Evolutionary conservation across 2,113 vertebrate genomes (phyloP).

Genomic region (Lipophrys pholis): DNA sequence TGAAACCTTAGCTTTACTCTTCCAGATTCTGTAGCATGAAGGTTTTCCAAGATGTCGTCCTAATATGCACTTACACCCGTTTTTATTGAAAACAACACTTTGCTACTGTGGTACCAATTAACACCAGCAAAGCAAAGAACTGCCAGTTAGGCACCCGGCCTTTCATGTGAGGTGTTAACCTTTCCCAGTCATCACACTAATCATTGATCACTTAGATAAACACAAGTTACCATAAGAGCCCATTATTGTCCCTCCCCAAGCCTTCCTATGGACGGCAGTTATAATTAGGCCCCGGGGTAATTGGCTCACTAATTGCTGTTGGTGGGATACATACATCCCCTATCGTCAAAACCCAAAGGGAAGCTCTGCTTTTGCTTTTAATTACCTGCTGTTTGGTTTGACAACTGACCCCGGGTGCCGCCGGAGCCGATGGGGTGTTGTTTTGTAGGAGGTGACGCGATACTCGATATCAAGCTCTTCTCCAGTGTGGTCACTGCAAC

Average conservation of each 20-base stretch:
- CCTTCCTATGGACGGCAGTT: slow-evolving; percentile 46
- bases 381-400: slow-evolving; percentile 63
- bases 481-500: slow-evolving; percentile 51
- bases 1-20: background rate
- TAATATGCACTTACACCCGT: slow-evolving; percentile 13
- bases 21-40: slow-evolving; percentile 7
- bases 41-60: background rate
- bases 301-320: slow-evolving; percentile 70
- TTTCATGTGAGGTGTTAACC: slow-evolving; percentile 61
- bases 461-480: slow-evolving; percentile 34
- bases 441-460: slow-evolving; percentile 17
- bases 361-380: slow-evolving; percentile 61
- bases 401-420: slow-evolving; percentile 38
- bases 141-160: slow-evolving; percentile 32
- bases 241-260: slow-evolving; percentile 53
- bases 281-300: slow-evolving; percentile 70
- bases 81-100: slow-evolving; percentile 45
- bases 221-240: slow-evolving; percentile 47
- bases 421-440: slow-evolving; percentile 28
- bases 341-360: slow-evolving; percentile 29
- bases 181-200: slow-evolving; percentile 64
- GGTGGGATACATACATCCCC: slow-evolving; percentile 51
- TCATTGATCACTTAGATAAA: slow-evolving; percentile 70
- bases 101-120: slow-evolving; percentile 46
- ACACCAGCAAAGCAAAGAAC: slow-evolving; percentile 11